A percentile compares a stretch with the other conserved stretches of the same genome.
Conservation (phyloP, 2,113 vertebrate genomes). For the Lagopus leucura region DNA sequence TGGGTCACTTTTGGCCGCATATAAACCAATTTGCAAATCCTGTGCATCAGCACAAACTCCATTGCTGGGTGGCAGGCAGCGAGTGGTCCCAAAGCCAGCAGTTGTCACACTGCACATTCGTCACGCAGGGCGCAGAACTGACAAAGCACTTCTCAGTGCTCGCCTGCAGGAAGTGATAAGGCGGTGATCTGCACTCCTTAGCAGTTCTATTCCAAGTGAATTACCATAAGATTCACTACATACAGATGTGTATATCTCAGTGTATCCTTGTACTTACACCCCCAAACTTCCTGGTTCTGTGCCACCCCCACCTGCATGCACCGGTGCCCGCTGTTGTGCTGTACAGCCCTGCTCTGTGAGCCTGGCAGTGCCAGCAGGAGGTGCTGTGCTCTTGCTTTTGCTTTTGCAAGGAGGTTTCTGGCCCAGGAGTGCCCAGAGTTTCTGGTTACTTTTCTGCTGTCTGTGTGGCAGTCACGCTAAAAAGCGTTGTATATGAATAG, state of each 20-base stretch:
- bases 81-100: too few relatives aligned
- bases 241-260: accelerated
- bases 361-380: neutral
- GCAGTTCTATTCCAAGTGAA: neutral
- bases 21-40: neutral
- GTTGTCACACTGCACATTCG: accelerated
- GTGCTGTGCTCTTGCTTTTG: neutral
- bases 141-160: neutral
- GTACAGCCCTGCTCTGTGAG: neutral
- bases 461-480: neutral
- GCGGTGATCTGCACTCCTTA: neutral
- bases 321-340: neutral
- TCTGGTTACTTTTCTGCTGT: neutral
- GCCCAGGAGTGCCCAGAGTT: neutral
- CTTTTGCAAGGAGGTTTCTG: neutral
- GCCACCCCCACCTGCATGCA: accelerated
- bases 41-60: neutral
- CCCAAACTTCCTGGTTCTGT: too few relatives aligned
- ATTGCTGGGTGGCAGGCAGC: accelerated
- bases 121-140: neutral
- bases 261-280: accelerated
- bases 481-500: accelerated
- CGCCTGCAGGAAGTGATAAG: accelerated
- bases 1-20: accelerated
- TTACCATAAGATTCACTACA: neutral